Evolutionary conservation across 53 echinoderm and acorn worm genomes (phyloP), one percentile per base, ranked within the genome.

Genomic region (Crossaster papposus): DNA sequence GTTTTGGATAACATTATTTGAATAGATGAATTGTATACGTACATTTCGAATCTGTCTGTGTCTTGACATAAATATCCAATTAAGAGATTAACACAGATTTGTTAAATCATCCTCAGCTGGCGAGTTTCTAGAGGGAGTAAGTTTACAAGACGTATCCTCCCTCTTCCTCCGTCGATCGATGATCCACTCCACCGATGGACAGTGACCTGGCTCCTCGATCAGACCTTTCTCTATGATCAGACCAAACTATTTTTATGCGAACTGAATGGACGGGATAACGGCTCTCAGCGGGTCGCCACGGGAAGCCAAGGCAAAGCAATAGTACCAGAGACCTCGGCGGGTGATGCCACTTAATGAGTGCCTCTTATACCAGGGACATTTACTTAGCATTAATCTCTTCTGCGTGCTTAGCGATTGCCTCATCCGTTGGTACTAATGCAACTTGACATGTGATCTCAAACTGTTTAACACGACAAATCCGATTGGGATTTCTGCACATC

Each of bases 241-340:
- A 10, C 81, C 44, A 44, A 44, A 34, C 63, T 35, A 81, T 81
- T 81, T 81, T 54, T 65, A 82, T 65, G 68, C 44, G 6, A 9
- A 9, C 44, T 33, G 83, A 83, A 83, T 83, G 65, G 83, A 70
- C 37, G 81, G 65, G 38, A 83, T 70, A 83, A 83, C 83, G 83
- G 70, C 44, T 38, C 68, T 50, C 83, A 83, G 83, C 83, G 83
- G 65, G 65, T 70, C 83, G 83, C 83, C 83, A 68, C 64, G n/a
- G 70, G 70, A 70, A 83, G 83, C 83, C 83, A 83, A 83, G 83
- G 68, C 83, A 35, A 70, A 70, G 44, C 65, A 83, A 83, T 36
- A 37, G 70, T 37, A 4, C 70, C 83, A 14, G 30, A 24, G 83
- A 44, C 44, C 83, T 65, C 83, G 68, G 83, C 70, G 38, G 83